Conservation (phyloP, 1,140 invertebrate genomes). For the Chelonus insularis region DNA sequence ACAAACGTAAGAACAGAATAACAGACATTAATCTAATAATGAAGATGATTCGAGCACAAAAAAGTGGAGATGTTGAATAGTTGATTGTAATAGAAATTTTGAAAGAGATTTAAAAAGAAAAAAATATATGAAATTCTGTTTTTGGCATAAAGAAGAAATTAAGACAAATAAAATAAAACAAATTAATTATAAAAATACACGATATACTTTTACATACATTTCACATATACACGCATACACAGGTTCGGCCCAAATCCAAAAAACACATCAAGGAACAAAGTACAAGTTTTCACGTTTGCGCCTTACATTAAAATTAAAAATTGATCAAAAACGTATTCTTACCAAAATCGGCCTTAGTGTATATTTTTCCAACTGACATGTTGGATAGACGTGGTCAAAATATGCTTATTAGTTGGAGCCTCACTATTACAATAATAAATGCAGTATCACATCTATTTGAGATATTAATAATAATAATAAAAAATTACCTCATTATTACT, state of each 20-base stretch:
- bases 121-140: conserved; percentile 41
- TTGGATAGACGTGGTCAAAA: conserved; percentile 23
- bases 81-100: conserved; percentile 1
- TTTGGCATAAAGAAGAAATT: conserved; percentile 40
- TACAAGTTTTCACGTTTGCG: conserved; percentile 59
- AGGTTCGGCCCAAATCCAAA: conserved; percentile 54
- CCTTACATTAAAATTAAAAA: conserved; percentile 59
- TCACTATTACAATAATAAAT: conserved; percentile 22
- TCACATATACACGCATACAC: conserved; percentile 32
- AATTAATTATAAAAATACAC: neutral
- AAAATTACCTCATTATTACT: conserved; percentile 3
- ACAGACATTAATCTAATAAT: conserved; percentile 28
- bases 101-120: conserved; percentile 18
- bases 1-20: conserved; percentile 40
- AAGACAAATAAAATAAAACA: conserved; percentile 16
- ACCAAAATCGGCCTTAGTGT: conserved; percentile 59
- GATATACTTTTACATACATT: conserved; percentile 25
- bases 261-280: conserved; percentile 59
- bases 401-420: neutral
- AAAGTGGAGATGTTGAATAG: neutral
- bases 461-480: conserved; percentile 22
- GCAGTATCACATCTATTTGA: conserved; percentile 33
- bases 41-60: neutral
- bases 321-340: conserved; percentile 58
- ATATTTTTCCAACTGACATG: conserved; percentile 50